Percentiles rank a stretch among this genome's conserved stretches.
Evolutionary conservation across 2,797 vertebrate species (phyloP).

Genomic region (Heterohyrax brucei): DNA sequence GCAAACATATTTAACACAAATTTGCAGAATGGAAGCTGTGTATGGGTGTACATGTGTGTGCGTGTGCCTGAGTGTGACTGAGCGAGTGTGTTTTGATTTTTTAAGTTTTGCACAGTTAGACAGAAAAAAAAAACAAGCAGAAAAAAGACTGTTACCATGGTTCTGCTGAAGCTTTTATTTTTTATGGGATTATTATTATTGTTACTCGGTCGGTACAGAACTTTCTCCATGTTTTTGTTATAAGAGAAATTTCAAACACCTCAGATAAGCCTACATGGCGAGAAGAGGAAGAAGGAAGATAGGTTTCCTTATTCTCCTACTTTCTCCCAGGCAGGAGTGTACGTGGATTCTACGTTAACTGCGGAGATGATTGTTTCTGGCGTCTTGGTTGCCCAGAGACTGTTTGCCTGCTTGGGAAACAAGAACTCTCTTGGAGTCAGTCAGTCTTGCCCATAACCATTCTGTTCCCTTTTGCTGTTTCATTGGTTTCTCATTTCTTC

Average conservation of each 20-base stretch:
- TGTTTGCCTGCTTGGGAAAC: background rate
- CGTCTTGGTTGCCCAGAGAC: background rate
- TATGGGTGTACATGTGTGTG: slow-evolving; percentile 5
- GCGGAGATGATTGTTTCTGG: background rate
- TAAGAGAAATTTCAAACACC: slow-evolving; percentile 84
- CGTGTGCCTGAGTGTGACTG: background rate
- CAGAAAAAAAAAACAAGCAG: slow-evolving; percentile 82
- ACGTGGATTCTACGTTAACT: background rate
- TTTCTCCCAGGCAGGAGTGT: background rate
- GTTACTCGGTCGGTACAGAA: slow-evolving; percentile 87
- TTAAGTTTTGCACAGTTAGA: slow-evolving; percentile 87
- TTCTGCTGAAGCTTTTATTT: slow-evolving; percentile 86
- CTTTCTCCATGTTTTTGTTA: slow-evolving; percentile 71
- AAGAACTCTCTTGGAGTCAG: background rate
- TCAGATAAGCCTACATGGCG: slow-evolving; percentile 82
- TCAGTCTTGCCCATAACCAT: background rate
- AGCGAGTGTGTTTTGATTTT: slow-evolving; percentile 62
- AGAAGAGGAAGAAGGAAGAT: background rate
- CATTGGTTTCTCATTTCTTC: slow-evolving; percentile 74
- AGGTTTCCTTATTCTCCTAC: background rate
- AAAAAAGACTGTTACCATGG: slow-evolving; percentile 76
- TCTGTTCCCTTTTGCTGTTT: slow-evolving; percentile 77
- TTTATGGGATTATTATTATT: slow-evolving; percentile 81
- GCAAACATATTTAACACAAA: slow-evolving; percentile 76
- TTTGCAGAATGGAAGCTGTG: slow-evolving; percentile 76